Percentiles rank a stretch among this genome's conserved stretches.
Evolutionary conservation across 2,797 vertebrate genomes (phyloP).

Genomic region (Hydrophis major): DNA sequence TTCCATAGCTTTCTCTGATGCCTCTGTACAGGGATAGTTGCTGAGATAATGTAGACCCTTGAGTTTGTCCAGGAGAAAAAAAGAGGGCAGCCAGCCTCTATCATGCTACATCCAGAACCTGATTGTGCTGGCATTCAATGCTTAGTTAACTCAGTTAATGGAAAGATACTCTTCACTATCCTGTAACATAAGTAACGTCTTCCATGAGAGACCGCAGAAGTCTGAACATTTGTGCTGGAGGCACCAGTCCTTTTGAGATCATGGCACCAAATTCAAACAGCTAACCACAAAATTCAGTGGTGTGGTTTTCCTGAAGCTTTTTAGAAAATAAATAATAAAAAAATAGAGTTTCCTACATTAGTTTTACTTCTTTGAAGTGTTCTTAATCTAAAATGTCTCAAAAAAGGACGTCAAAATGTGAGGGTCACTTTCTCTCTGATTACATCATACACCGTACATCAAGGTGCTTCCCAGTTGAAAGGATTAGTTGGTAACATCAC

Average conservation of each 20-base stretch:
- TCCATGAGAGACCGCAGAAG: not conserved
- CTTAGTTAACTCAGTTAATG: not conserved
- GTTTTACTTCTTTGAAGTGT: not conserved
- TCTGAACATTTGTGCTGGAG: not conserved
- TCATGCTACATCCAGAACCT: not conserved
- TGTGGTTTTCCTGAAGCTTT: not conserved
- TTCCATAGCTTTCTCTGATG: not conserved
- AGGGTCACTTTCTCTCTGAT: not conserved
- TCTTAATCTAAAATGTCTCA: not conserved
- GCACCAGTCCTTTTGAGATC: not conserved
- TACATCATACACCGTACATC: not conserved
- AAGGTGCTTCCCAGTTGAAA: not conserved
- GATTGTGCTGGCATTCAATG: not conserved
- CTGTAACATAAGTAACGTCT: not conserved
- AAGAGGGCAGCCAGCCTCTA: not conserved
- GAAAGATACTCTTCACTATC: not conserved
- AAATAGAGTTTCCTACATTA: not conserved
- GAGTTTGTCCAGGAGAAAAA: not conserved
- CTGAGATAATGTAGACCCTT: not conserved
- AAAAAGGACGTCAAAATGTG: not conserved
- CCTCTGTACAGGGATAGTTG: not conserved
- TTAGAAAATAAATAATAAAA: not conserved
- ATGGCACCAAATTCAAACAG: not conserved
- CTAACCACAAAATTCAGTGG: not conserved
- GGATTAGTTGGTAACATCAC: not conserved